Evolutionary conservation across 2,888 invertebrate genomes (phyloP).

Genomic region (Eristalis pertinax): DNA sequence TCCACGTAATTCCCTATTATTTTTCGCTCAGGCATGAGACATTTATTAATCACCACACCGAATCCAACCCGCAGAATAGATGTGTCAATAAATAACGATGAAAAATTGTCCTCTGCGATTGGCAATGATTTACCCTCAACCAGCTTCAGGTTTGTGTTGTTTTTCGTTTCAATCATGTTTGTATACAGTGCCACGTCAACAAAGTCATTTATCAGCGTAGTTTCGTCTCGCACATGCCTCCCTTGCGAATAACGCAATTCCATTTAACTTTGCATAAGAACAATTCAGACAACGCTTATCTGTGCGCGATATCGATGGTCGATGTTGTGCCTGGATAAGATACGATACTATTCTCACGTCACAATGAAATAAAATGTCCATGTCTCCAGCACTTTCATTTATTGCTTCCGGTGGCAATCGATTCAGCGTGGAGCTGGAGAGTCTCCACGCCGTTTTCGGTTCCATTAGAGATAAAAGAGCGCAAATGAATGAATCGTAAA

Average conservation of each 20-base stretch:
- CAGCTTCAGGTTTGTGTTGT: too few species aligned
- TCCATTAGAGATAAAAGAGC: neutral
- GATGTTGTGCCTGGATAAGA: neutral
- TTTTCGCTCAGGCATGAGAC: neutral
- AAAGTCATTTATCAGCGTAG: neutral
- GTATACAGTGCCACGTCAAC: too few species aligned
- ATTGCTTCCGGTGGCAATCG: neutral
- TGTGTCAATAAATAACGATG: neutral
- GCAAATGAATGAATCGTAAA: neutral
- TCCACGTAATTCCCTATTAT: neutral
- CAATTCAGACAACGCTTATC: neutral
- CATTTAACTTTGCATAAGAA: neutral
- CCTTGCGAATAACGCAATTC: neutral
- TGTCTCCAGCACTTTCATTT: neutral
- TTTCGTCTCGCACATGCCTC: neutral
- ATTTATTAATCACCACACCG: neutral
- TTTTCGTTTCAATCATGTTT: too few species aligned
- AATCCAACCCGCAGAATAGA: neutral
- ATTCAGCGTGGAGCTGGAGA: too few species aligned
- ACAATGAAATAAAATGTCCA: neutral
- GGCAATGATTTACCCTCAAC: too few species aligned
- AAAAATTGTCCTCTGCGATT: neutral
- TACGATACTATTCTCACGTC: too few species aligned
- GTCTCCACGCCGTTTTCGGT: neutral
- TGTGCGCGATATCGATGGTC: neutral